These are phyloP conservation scores for Argynnis bischoffii DNA, from an alignment of 2,888 invertebrate species.

Conservation along the genomic window DNA sequence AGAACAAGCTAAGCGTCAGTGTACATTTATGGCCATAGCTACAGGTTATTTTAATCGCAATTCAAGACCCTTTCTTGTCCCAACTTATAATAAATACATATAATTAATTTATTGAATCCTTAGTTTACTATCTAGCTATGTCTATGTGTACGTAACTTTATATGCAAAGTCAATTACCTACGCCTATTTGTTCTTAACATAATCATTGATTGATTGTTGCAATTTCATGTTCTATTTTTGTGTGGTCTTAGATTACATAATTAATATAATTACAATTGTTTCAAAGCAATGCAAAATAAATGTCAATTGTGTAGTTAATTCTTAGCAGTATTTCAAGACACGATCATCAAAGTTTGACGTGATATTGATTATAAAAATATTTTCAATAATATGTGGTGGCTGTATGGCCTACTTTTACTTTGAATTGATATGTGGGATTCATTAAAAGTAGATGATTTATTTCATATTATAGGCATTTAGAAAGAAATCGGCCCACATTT, in stretches of 20 bases:
- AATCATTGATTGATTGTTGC: constrained; percentile 56
- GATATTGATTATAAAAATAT: constrained; percentile 25
- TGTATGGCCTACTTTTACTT: not conserved
- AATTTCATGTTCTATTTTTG: constrained; percentile 61
- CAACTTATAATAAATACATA: too few species aligned
- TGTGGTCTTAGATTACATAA: constrained; percentile 50
- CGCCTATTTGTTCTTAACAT: constrained; percentile 8
- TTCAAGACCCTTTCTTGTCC: not conserved
- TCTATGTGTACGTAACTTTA: not conserved
- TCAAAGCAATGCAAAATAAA: constrained; percentile 48
- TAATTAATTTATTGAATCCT: not conserved
- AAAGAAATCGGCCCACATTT: not conserved
- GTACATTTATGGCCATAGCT: not conserved
- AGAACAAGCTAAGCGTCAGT: constrained; percentile 44
- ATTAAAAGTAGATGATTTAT: not conserved
- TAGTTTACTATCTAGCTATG: not conserved
- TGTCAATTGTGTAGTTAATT: constrained; percentile 45
- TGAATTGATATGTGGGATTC: constrained; percentile 7
- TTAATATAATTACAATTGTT: constrained; percentile 44
- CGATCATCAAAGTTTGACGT: constrained; percentile 24
- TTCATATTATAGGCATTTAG: not conserved
- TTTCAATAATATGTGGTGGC: constrained; percentile 14
- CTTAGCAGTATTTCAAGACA: constrained; percentile 49
- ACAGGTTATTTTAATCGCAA: too few species aligned
- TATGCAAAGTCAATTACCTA: not conserved